A percentile compares a stretch with the other conserved stretches of the same genome.
phyloP scores from a whole-genome alignment of 2,113 vertebrate genomes.

The Hippocampus guttulatus region DNA sequence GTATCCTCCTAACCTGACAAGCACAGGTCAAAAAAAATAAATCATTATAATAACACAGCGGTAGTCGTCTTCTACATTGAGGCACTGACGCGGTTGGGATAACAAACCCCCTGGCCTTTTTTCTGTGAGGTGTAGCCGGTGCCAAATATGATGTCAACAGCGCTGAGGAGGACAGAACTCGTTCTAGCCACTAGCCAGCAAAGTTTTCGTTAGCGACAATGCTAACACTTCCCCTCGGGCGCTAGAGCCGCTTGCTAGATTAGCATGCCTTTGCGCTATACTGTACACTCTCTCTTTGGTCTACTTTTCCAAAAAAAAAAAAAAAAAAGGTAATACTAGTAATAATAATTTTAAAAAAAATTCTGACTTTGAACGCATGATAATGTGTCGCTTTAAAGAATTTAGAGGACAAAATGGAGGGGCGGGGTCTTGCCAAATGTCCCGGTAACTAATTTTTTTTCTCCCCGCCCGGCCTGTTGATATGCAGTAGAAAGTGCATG shows the following conservation, averaged over 20 bases:
- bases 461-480: conserved; percentile 50
- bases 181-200: conserved; percentile 22
- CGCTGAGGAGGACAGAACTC: conserved; percentile 33
- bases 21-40: conserved; percentile 52
- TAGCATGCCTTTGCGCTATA: conserved; percentile 49
- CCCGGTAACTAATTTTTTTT: conserved; percentile 42
- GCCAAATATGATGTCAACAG: conserved; percentile 50
- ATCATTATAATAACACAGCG: conserved; percentile 31
- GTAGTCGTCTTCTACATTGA: conserved; percentile 34
- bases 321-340: background rate
- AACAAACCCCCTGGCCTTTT: conserved; percentile 13
- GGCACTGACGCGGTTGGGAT: conserved; percentile 5
- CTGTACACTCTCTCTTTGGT: conserved; percentile 25
- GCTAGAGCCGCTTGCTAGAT: conserved; percentile 23
- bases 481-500: conserved; percentile 61
- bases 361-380: conserved; percentile 60
- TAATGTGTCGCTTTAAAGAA: conserved; percentile 19
- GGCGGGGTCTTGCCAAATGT: conserved; percentile 55
- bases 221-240: conserved; percentile 6
- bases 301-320: conserved; percentile 47
- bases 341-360: background rate
- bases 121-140: conserved; percentile 40
- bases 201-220: conserved; percentile 19
- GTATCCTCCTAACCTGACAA: conserved; percentile 59
- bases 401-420: conserved; percentile 5